Evolutionary conservation across 2,888 invertebrate species (phyloP), one percentile per base, ranked within the genome.

Genomic region (Parthenolecanium corni): DNA sequence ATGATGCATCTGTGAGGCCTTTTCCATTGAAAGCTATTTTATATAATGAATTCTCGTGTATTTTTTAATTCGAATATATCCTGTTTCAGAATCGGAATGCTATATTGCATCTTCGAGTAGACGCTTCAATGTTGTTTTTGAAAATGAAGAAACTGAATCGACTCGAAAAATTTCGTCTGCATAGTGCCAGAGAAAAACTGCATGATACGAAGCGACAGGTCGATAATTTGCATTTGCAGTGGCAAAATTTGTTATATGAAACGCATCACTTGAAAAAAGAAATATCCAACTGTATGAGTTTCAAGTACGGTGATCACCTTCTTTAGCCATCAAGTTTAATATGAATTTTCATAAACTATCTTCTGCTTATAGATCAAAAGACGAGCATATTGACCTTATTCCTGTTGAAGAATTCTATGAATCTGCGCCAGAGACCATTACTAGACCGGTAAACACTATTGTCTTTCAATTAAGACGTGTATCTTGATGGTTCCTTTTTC

Each of bases 221-320:
- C 0, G 95, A 96, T 71, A 86, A 86, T 62, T 87, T 89, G 68
- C 88, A 94, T 72, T 75, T 96, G 56, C 87, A 90, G 69, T 77
- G 94, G 62, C 94, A 96, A 75, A 96, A 96, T 76, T 78, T 96
- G 56, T 76, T 94, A 4, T 96, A 96, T 73, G 96, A 96, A 78
- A 85, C 89, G 9, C 86, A 90, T 72, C 93, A 96, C 76, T 77
- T 96, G 20, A 86, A 91, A 68, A 90, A 91, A 69, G 95, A 96
- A 79, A 91, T 92, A n/a, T 84, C 87, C 20, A 91, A 92, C 71
- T 95, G 95, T 71, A 80, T 92, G 65, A 90, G 94, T 71, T 95
- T 94, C 72, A 94, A 91, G 84, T 84, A 74, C 72, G n/a, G 78
- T 70, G 31, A 3, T 2, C 42, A n/a, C 46, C 20, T 31, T 62